Evolutionary conservation across 2,888 invertebrate genomes (phyloP).

Genomic region (Isotomurus palustris): DNA sequence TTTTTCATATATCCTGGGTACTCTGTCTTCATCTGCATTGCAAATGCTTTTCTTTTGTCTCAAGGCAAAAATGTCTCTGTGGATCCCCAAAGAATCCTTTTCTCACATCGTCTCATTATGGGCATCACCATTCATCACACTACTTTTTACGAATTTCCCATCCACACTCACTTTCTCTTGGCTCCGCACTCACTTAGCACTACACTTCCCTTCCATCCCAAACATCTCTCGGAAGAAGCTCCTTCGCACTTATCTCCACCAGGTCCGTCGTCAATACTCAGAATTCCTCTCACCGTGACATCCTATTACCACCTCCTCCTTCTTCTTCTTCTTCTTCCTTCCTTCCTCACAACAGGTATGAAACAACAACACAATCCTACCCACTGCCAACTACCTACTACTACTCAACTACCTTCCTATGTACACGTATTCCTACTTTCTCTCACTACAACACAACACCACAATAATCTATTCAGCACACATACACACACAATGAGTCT

Average conservation of each 20-base stretch:
- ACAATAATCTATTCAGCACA: background rate
- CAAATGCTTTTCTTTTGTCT: constrained; percentile 44
- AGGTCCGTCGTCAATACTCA: too few relatives aligned
- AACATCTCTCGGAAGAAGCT: background rate
- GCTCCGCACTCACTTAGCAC: constrained; percentile 10
- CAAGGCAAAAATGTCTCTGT: constrained; percentile 42
- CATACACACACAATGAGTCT: background rate
- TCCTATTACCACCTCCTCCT: too few relatives aligned
- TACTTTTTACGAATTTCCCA: constrained; percentile 20
- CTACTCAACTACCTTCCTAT: too few relatives aligned
- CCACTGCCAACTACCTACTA: too few relatives aligned
- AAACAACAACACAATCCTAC: background rate
- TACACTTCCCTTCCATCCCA: background rate
- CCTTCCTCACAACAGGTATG: background rate
- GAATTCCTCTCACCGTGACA: too few relatives aligned
- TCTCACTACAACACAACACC: background rate
- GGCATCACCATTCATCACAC: constrained; percentile 42
- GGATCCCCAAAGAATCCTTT: constrained; percentile 38
- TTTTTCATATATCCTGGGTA: constrained; percentile 14
- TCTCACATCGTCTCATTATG: constrained; percentile 44
- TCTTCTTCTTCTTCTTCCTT: constrained; percentile 8
- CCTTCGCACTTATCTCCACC: constrained; percentile 9
- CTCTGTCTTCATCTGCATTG: constrained; percentile 46
- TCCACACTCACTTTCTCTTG: constrained; percentile 8
- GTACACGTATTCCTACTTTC: too few relatives aligned